These are phyloP conservation scores for Acridotheres tristis DNA, from an alignment of 2,797 vertebrate species.

Conservation along the genomic window DNA sequence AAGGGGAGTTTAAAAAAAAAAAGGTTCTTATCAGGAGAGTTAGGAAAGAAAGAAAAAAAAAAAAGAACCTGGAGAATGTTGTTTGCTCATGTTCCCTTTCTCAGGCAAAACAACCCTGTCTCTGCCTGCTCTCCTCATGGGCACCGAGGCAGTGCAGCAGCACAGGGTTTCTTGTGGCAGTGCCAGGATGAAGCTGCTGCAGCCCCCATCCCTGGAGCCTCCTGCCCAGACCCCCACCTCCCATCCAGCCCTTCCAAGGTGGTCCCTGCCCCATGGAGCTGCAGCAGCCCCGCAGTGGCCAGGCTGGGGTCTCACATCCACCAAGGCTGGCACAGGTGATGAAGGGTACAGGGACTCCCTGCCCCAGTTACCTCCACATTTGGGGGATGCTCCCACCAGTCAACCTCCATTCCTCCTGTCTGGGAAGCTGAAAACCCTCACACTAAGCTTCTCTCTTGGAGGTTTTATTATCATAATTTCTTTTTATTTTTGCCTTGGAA, in stretches of 20 bases:
- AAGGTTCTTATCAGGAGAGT: not conserved
- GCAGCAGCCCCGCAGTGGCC: accelerated
- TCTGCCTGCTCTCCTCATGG: not conserved
- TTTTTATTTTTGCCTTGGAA: conserved; percentile 6
- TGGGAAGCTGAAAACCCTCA: not conserved
- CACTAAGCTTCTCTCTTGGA: not conserved
- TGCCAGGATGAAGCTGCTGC: not conserved
- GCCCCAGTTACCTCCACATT: accelerated
- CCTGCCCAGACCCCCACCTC: too few relatives aligned
- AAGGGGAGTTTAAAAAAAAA: not conserved
- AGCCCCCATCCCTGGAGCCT: not conserved
- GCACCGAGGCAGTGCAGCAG: not conserved
- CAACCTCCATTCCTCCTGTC: not conserved
- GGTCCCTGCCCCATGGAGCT: accelerated
- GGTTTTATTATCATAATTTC: not conserved
- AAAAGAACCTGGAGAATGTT: not conserved
- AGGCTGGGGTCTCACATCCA: accelerated
- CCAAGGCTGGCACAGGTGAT: not conserved
- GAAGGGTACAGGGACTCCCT: not conserved
- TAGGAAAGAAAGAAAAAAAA: too few relatives aligned
- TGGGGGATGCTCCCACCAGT: not conserved
- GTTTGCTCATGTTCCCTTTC: conserved; percentile 46
- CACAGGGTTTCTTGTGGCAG: not conserved
- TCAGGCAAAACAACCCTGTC: conserved; percentile 25
- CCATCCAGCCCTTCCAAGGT: not conserved